phyloP scores from a whole-genome alignment of 2,113 vertebrate species.

The Lagenorhynchus albirostris region DNA sequence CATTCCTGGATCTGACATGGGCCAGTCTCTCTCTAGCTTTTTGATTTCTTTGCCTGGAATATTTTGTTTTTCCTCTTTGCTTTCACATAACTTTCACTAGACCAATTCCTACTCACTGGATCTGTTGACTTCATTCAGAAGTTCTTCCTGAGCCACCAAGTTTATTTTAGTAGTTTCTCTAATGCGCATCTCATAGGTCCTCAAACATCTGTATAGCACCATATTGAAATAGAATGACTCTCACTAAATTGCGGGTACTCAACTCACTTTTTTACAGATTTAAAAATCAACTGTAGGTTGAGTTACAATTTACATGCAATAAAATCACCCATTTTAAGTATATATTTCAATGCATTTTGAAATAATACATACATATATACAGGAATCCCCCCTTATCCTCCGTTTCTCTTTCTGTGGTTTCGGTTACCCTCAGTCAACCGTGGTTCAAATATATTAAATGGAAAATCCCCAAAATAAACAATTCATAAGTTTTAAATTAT shows the following conservation, averaged over 20 bases:
- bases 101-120: neutral
- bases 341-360: neutral
- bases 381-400: neutral
- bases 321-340: neutral
- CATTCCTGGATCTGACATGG: neutral
- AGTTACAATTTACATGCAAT: neutral
- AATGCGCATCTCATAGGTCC: neutral
- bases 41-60: neutral
- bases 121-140: neutral
- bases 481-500: neutral
- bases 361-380: neutral
- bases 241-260: neutral
- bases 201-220: neutral
- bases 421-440: neutral
- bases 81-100: neutral
- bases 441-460: neutral
- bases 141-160: neutral
- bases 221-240: neutral
- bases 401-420: neutral
- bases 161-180: neutral
- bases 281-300: neutral
- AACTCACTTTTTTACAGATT: neutral
- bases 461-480: neutral
- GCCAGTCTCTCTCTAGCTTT: neutral
- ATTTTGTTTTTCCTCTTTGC: neutral